These are phyloP conservation scores for Xiphophorus maculatus DNA, from an alignment of 2,113 vertebrate species.

Conservation along the genomic window DNA sequence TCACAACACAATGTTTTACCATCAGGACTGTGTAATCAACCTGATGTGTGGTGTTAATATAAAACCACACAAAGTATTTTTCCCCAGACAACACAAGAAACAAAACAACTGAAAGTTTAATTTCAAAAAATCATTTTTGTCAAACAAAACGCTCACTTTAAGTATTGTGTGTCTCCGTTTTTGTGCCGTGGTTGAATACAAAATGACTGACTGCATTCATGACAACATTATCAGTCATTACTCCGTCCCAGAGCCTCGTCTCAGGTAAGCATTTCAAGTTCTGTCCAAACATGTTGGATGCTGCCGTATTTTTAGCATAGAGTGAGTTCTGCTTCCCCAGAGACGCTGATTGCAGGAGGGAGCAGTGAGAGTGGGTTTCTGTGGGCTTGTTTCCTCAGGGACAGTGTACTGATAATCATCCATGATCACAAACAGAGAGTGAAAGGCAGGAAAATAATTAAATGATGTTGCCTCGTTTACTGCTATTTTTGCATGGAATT, in stretches of 20 bases:
- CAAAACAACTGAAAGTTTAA: too few species aligned
- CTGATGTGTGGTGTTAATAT: too few species aligned
- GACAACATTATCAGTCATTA: slow-evolving; percentile 60
- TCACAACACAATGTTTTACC: too few species aligned
- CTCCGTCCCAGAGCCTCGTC: slow-evolving; percentile 51
- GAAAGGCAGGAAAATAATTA: slow-evolving; percentile 10
- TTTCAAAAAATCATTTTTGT: background rate
- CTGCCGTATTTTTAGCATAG: slow-evolving; percentile 46
- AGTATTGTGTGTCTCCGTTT: slow-evolving; percentile 34
- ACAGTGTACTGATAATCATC: slow-evolving; percentile 60
- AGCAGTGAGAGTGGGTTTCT: slow-evolving; percentile 48
- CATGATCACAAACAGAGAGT: slow-evolving; percentile 33
- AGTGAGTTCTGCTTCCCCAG: slow-evolving; percentile 49
- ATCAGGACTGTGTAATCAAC: too few species aligned
- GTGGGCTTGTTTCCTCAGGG: slow-evolving; percentile 43
- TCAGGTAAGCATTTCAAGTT: slow-evolving; percentile 67
- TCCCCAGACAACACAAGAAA: too few species aligned
- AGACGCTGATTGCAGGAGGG: slow-evolving; percentile 40
- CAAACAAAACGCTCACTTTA: slow-evolving; percentile 28
- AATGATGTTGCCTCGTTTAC: background rate
- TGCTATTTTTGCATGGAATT: too few species aligned
- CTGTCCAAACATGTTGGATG: slow-evolving; percentile 47
- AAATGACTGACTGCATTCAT: slow-evolving; percentile 57
- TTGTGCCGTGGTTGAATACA: slow-evolving; percentile 41
- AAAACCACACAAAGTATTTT: too few species aligned